Percentiles rank a stretch among this genome's conserved stretches.
Conservation (phyloP, 2,797 vertebrate genomes). For the Holocentrus rufus region DNA sequence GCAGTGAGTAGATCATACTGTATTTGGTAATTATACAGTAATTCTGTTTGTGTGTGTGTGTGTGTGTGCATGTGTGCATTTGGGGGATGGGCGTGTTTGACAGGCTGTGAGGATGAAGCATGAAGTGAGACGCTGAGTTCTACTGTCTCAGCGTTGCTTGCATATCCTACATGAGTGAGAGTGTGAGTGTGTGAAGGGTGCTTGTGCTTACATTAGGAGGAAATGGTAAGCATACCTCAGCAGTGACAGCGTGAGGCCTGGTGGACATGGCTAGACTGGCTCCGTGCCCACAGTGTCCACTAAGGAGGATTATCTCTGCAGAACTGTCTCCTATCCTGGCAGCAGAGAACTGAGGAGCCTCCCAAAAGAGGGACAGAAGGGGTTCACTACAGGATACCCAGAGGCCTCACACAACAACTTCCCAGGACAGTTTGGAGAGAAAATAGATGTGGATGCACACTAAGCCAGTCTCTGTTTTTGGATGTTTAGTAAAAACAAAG, state of each 20-base stretch:
- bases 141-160: conserved; percentile 16
- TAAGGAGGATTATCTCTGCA: conserved; percentile 44
- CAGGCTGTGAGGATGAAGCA: neutral
- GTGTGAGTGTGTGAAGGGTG: conserved; percentile 48
- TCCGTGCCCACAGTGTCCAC: conserved; percentile 29
- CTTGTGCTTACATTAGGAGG: conserved; percentile 79
- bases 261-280: conserved; percentile 54
- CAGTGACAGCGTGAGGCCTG: conserved; percentile 57
- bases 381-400: conserved; percentile 19
- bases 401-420: conserved; percentile 28
- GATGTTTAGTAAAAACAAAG: conserved; percentile 27
- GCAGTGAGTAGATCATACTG: neutral
- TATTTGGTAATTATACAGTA: neutral
- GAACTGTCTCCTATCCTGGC: conserved; percentile 25
- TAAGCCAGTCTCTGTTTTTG: conserved; percentile 15
- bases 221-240: conserved; percentile 78
- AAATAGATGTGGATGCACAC: conserved; percentile 20
- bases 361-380: conserved; percentile 9
- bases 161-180: conserved; percentile 21
- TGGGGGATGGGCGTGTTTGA: neutral
- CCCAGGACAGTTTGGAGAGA: conserved; percentile 7
- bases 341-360: conserved; percentile 15
- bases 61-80: neutral
- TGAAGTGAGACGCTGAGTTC: conserved; percentile 18
- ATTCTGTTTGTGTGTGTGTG: conserved; percentile 16